These are phyloP conservation scores for Littorina saxatilis DNA, from an alignment of 1,140 invertebrate genomes.

Conservation along the genomic window DNA sequence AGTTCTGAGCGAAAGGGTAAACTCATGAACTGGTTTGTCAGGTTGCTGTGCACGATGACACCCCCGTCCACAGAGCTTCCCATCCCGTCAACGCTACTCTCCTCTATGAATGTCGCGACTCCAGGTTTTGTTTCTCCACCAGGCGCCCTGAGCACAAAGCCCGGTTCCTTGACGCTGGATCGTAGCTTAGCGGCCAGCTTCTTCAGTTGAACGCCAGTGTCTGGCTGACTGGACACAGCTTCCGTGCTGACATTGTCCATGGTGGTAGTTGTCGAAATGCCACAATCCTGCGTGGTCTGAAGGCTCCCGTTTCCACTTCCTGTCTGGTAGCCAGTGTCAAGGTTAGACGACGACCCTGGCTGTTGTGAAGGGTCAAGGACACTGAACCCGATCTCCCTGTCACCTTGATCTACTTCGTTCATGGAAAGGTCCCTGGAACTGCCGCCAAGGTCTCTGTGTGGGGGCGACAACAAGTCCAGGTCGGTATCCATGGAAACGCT, in stretches of 20 bases:
- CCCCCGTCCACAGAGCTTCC: not conserved
- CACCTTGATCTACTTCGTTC: not conserved
- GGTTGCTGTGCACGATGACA: conserved; percentile 43
- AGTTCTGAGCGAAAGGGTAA: conserved; percentile 48
- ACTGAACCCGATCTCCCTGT: not conserved
- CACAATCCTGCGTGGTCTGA: conserved; percentile 19
- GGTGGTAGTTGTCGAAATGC: not conserved
- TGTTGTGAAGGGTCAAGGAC: conserved; percentile 12
- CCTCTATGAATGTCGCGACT: not conserved
- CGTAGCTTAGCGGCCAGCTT: not conserved
- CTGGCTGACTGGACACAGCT: not conserved
- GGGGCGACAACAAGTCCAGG: not conserved
- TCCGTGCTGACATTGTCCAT: too few relatives aligned
- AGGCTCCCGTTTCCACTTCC: conserved; percentile 22
- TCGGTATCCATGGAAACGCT: conserved; percentile 27
- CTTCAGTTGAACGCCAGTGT: not conserved
- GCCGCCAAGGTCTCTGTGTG: not conserved
- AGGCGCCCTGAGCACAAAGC: not conserved
- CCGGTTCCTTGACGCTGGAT: not conserved
- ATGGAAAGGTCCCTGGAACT: not conserved
- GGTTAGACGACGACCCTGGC: conserved; percentile 2
- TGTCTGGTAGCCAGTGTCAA: conserved; percentile 14
- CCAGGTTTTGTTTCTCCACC: not conserved
- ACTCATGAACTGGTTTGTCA: conserved; percentile 55
- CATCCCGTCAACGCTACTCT: conserved; percentile 8